Conservation (phyloP, 2,888 invertebrate species). For the Eupithecia abbreviata region DNA sequence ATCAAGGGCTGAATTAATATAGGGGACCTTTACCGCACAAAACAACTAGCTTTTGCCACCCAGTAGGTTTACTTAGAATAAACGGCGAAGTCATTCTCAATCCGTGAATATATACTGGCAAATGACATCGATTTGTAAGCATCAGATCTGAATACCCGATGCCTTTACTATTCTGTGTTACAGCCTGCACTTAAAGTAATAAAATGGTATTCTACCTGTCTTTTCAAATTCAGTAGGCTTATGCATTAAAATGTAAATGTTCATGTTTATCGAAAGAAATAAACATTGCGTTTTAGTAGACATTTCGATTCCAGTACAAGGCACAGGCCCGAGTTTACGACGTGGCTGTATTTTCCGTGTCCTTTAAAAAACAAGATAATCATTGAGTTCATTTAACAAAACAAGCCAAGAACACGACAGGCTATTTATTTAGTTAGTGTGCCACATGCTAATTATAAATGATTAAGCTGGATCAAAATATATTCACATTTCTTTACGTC, state of each 20-base stretch:
- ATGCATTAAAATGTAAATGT: slow-evolving; percentile 30
- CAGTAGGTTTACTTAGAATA: background rate
- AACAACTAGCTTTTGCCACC: background rate
- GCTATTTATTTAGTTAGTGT: background rate
- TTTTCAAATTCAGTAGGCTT: slow-evolving; percentile 16
- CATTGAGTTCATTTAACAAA: background rate
- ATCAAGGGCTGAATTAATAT: slow-evolving; percentile 62
- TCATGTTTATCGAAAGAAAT: slow-evolving; percentile 29
- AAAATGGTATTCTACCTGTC: slow-evolving; percentile 14
- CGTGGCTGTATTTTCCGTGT: slow-evolving; percentile 15
- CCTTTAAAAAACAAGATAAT: slow-evolving; percentile 13
- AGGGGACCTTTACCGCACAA: slow-evolving; percentile 37
- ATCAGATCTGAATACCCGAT: background rate
- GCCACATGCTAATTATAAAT: background rate
- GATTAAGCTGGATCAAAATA: background rate
- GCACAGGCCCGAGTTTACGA: slow-evolving; percentile 21
- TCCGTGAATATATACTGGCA: background rate
- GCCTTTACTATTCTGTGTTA: background rate
- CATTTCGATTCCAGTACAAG: slow-evolving; percentile 31
- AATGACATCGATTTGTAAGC: background rate
- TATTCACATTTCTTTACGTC: too few species aligned
- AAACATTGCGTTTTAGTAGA: slow-evolving; percentile 35
- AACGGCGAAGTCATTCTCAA: background rate
- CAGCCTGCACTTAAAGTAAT: slow-evolving; percentile 3
- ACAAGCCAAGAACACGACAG: background rate